A percentile compares a stretch with the other conserved stretches of the same genome.
phyloP scores from a whole-genome alignment of 2,113 vertebrate species.

The Macaca mulatta region DNA sequence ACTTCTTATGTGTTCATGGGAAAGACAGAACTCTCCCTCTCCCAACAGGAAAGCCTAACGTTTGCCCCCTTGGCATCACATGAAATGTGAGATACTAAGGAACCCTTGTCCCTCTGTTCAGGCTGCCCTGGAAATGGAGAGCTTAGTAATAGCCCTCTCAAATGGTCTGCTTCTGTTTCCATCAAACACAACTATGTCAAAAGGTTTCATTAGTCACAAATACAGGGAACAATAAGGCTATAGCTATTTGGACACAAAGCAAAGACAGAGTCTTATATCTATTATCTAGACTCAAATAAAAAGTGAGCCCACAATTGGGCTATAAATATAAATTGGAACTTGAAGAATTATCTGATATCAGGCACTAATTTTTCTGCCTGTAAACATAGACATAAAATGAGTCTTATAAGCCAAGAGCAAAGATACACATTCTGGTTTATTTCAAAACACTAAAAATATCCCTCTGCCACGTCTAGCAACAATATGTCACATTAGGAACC shows the following conservation, averaged over 20 bases:
- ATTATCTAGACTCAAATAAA: neutral
- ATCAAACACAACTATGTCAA: neutral
- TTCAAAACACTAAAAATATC: conserved; percentile 57
- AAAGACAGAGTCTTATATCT: neutral
- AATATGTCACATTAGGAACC: neutral
- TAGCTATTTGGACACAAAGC: neutral
- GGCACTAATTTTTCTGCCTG: conserved; percentile 12
- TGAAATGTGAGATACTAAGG: neutral
- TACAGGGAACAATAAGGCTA: neutral
- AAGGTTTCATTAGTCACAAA: conserved; percentile 27
- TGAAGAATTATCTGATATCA: conserved; percentile 6
- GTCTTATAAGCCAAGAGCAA: conserved; percentile 13
- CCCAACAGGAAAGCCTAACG: neutral
- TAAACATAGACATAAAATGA: conserved; percentile 52
- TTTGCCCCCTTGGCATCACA: neutral
- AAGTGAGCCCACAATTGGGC: neutral
- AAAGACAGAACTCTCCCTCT: neutral
- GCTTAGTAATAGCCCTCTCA: neutral
- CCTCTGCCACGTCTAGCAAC: conserved; percentile 6
- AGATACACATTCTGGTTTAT: conserved; percentile 47
- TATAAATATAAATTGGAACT: neutral
- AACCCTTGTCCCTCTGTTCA: neutral
- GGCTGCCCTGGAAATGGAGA: neutral
- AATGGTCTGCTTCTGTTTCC: neutral
- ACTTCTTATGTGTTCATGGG: neutral